phyloP scores from a whole-genome alignment of 2,888 invertebrate genomes.

The Chrysolina haemoptera region DNA sequence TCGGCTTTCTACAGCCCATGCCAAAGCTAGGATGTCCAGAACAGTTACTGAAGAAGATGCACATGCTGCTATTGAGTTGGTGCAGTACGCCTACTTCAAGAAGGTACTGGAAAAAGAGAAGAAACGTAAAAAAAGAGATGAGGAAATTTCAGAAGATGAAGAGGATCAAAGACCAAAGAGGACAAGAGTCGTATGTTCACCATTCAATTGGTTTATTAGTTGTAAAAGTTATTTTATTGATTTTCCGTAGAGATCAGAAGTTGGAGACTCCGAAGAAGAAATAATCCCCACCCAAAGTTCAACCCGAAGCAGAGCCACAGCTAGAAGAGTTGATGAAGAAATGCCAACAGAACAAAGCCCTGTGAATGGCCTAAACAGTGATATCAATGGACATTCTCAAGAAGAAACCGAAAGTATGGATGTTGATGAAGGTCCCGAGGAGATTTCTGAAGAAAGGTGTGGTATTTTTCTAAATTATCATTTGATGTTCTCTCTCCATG shows the following conservation, averaged over 20 bases:
- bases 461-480: neutral
- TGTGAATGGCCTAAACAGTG: constrained; percentile 36
- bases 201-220: neutral
- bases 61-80: constrained; percentile 90
- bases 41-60: constrained; percentile 91
- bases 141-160: constrained; percentile 69
- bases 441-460: constrained; percentile 55
- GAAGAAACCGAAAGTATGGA: constrained; percentile 55
- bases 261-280: constrained; percentile 53
- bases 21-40: constrained; percentile 92
- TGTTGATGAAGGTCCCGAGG: constrained; percentile 53
- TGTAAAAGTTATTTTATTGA: neutral
- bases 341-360: constrained; percentile 48
- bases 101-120: constrained; percentile 89
- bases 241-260: constrained; percentile 48
- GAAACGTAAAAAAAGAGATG: constrained; percentile 74
- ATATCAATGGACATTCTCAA: constrained; percentile 31
- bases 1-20: constrained; percentile 96
- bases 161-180: constrained; percentile 62
- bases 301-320: constrained; percentile 44
- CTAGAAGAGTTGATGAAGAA: constrained; percentile 40
- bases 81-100: constrained; percentile 97
- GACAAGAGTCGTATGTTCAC: constrained; percentile 33
- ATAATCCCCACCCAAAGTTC: constrained; percentile 54
- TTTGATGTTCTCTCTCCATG: neutral